Evolutionary conservation across 2,888 invertebrate genomes (phyloP), one percentile per base, ranked within the genome.

Genomic region (Acheta domesticus): DNA sequence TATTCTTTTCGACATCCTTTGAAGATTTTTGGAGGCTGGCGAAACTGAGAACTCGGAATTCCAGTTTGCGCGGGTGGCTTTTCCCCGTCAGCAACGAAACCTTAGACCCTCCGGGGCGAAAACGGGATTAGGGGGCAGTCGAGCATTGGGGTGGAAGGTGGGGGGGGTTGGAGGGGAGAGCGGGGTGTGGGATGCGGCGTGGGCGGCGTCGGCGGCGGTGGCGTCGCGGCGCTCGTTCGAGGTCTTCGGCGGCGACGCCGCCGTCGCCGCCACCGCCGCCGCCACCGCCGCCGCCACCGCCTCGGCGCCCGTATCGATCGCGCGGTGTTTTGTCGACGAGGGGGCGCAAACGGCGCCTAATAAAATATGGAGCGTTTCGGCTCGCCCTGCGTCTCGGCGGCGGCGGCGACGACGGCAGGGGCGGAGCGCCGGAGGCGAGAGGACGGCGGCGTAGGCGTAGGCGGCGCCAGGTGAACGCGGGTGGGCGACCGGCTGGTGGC

Each of bases 311-410:
- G 8, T 62, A 62, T 62, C 62, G 62, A 62, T 62, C 62, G 62
- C 62, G 16, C 62, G 62, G 16, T 62, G 62, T 62, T 62, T 62
- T 62, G 62, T 62, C 16, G 62, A n/a, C 62, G 62, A 62, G 62
- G 62, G 62, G 62, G 62, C 62, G 62, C 62, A 62, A 62, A 62
- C 62, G 62, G 62, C 62, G 62, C 62, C 62, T 62, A 62, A 62
- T 62, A 62, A 62, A 62, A 62, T 62, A 62, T 62, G 62, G 62
- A 62, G 62, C n/a, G 62, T 62, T 62, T 62, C 62, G 62, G 62
- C 62, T 62, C 62, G 62, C n/a, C n/a, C 62, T 36, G 62, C 62
- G 8, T 14, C 62, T 14, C 16, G 62, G 8, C 62, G 14, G 0
- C 62, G 62, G 4, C 62, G 62, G 3, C 4, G 16, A 14, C 16